Evolutionary conservation across 2,113 vertebrate species (phyloP), one percentile per base, ranked within the genome.

Genomic region (Acrocephalus arundinaceus): DNA sequence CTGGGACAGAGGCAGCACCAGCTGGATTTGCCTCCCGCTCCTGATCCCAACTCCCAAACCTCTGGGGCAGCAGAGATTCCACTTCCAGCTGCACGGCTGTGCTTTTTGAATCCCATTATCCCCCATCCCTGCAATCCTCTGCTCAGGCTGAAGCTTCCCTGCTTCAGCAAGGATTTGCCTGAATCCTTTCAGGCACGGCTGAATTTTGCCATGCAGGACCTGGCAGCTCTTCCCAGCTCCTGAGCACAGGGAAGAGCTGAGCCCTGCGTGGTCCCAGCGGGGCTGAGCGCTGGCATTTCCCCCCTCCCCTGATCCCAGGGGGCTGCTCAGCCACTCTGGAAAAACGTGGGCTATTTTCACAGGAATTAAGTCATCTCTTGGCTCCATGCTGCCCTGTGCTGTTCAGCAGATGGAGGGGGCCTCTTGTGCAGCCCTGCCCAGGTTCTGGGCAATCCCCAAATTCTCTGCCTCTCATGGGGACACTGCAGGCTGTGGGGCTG

Each of bases 381-480:
- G 96, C 94, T 91, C 81, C 92, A 67, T 45, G 28, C 71, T 91
- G 86, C 66, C 78, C 87, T 41, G 75, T 35, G 85, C 93, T 95
- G 94, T 24, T 90, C 91, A 84, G 91, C 95, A 95, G 89, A 93
- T 97, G 95, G 75, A 93, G 85, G 49, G 54, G 54, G 86, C 70
- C 76, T 87, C 95, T 79, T 14, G 75, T 57, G 61, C 39, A 3
- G 89, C 73, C 81, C 87, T 93, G 85, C 67, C 70, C 91, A 59
- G 87, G 15, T 71, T 67, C 85, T 90, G 5, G 1, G 1, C 52
- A 11, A 2, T 67, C 45, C 83, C 52, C 1, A 67, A 18, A 25
- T 35, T 35, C 37, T 45, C 54, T 0, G 2, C 24, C 76, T 61
- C 73, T 55, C 63, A 2, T 58, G 73, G 87, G 86, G 84, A 30